phyloP scores from a whole-genome alignment of 1,140 invertebrate species.

The Cepaea nemoralis region DNA sequence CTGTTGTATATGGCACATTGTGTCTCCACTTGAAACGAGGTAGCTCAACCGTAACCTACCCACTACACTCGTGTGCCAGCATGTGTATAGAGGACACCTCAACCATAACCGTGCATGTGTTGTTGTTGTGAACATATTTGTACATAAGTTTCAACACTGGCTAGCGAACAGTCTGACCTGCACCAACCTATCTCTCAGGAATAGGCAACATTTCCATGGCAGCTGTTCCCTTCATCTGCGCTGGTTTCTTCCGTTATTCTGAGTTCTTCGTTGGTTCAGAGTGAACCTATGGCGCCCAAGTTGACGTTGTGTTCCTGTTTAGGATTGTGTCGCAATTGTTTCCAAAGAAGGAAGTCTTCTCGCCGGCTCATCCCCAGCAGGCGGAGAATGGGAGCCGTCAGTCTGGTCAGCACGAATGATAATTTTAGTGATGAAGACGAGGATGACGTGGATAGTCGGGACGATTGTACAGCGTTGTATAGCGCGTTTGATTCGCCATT shows the following conservation, averaged over 20 bases:
- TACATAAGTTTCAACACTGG: too few relatives aligned
- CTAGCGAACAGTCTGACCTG: too few relatives aligned
- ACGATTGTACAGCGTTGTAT: not conserved
- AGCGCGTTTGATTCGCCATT: constrained; percentile 30
- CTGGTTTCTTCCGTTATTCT: not conserved
- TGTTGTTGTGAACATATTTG: not conserved
- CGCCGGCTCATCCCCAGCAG: constrained; percentile 13
- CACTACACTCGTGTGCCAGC: too few relatives aligned
- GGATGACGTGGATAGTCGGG: constrained; percentile 6
- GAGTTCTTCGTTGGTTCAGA: not conserved
- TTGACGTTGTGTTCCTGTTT: constrained; percentile 22
- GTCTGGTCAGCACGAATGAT: not conserved
- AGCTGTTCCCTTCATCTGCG: not conserved
- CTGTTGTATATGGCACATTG: too few relatives aligned
- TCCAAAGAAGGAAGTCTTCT: not conserved
- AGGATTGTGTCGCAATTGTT: constrained; percentile 6
- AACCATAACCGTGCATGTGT: too few relatives aligned
- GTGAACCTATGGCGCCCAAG: constrained; percentile 2
- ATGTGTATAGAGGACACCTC: too few relatives aligned
- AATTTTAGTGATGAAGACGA: constrained; percentile 8
- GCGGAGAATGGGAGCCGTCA: not conserved
- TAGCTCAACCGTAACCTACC: too few relatives aligned
- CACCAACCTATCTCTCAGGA: not conserved
- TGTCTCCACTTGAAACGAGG: too few relatives aligned
- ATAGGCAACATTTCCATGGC: not conserved